Base-by-base conservation (phyloP, 2,888 invertebrate species). In the Choreutis nemorana region DNA sequence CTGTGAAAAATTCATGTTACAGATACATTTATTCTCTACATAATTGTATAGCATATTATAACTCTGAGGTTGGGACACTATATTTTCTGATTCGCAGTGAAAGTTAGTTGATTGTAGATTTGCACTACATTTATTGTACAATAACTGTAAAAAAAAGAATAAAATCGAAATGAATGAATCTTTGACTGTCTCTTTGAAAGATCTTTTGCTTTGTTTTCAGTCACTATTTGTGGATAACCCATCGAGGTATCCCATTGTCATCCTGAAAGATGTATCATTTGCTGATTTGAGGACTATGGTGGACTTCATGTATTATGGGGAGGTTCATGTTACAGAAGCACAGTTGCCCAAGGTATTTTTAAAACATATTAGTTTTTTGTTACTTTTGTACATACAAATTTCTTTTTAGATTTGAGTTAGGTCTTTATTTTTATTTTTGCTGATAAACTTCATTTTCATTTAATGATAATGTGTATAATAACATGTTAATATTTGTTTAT, bases 301-400 rank as follows among this genome's bases (percentile, higher is more conserved):
- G 6, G 91, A 93, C 54, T 94, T 94, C 55, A 94, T 94, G 90
- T 94, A 94, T 60, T 90, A 90, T 49, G 94, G 94, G 0, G 93
- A 93, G 79, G 93, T 94, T 4, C 93, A 94, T 64, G 92, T 94
- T 15, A 91, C 92, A 2, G 91, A 93, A 55, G 92, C 93, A 48
- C 91, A 92, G 55, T 71, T 94, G 46, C 91, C 91, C 35, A 84
- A 86, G 65, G 85, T 87, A 36, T 34, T 18, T 28, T 24, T 5
- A 24, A 12, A 23, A 13, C 14, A 16, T 3, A 14, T 28, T 18
- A 23, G 20, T n/a, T n/a, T 7, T n/a, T 8, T 13, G 5, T 4
- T 3, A 28, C 4, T 2, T 12, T 2, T 15, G 5, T 4, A 9
- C 13, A 12, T 12, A 21, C 4, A 4, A 13, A 21, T 18, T 29